Conservation (phyloP, 2,888 invertebrate genomes). For the Ichneumon xanthorius region DNA sequence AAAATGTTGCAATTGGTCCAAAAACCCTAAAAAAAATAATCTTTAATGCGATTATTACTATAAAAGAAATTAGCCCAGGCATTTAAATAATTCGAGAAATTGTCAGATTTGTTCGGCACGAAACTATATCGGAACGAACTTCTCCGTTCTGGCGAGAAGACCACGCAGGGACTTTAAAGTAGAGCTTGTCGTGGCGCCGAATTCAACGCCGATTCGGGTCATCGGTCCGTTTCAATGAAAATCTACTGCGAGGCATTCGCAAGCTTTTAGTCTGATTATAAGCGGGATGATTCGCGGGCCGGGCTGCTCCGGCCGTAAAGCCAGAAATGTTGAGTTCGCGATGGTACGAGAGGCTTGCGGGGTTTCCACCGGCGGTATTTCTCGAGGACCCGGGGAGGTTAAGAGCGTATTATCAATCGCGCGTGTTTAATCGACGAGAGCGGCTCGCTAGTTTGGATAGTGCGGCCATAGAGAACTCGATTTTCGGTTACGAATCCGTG, state of each 20-base stretch:
- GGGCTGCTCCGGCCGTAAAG: constrained; percentile 1
- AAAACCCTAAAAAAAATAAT: background rate
- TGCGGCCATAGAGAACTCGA: constrained; percentile 17
- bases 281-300: background rate
- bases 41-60: no score
- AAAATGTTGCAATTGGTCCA: no score
- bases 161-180: no score
- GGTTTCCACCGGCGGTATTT: constrained; percentile 29
- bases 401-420: constrained; percentile 37
- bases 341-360: background rate
- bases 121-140: background rate
- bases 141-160: background rate
- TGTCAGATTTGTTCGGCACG: background rate
- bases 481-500: constrained; percentile 12
- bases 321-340: background rate
- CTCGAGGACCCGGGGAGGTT: background rate
- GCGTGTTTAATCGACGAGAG: constrained; percentile 45
- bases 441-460: constrained; percentile 15
- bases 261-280: constrained; percentile 32
- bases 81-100: background rate
- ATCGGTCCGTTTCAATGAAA: background rate
- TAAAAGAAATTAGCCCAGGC: background rate
- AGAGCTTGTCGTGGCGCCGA: background rate
- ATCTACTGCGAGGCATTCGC: background rate
- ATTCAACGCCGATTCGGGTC: background rate